Evolutionary conservation across 2,888 invertebrate species (phyloP).

Genomic region (Apodemia duryi): DNA sequence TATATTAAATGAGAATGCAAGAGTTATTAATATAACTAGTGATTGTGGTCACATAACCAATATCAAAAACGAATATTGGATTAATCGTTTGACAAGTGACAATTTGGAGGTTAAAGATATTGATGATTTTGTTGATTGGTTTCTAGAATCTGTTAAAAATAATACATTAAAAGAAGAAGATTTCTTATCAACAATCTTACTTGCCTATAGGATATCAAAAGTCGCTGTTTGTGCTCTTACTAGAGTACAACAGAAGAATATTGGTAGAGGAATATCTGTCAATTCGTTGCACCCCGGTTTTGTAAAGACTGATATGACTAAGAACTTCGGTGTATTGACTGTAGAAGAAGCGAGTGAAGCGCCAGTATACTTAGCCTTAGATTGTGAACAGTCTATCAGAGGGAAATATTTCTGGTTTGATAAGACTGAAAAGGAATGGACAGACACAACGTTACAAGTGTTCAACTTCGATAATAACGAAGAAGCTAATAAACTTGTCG

Average conservation of each 20-base stretch:
- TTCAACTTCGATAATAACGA: neutral
- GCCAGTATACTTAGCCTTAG: constrained; percentile 36
- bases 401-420: constrained; percentile 39
- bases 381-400: constrained; percentile 36
- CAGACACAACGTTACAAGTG: constrained; percentile 24
- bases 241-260: constrained; percentile 33
- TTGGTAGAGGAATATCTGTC: constrained; percentile 36
- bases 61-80: constrained; percentile 36
- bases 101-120: constrained; percentile 34
- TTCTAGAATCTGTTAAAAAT: constrained; percentile 35
- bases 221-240: constrained; percentile 37
- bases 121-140: constrained; percentile 38
- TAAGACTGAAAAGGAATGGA: constrained; percentile 36
- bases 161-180: constrained; percentile 34
- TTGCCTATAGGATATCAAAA: constrained; percentile 37
- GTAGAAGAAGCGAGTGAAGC: constrained; percentile 32
- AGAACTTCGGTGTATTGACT: constrained; percentile 28
- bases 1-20: constrained; percentile 35
- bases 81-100: constrained; percentile 33
- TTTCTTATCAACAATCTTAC: constrained; percentile 19
- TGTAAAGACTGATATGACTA: constrained; percentile 38
- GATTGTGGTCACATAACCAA: constrained; percentile 38
- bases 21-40: constrained; percentile 39
- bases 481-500: neutral
- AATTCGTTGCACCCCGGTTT: constrained; percentile 40